Base-by-base conservation (phyloP, 2,113 vertebrate species). In the Suncus etruscus region DNA sequence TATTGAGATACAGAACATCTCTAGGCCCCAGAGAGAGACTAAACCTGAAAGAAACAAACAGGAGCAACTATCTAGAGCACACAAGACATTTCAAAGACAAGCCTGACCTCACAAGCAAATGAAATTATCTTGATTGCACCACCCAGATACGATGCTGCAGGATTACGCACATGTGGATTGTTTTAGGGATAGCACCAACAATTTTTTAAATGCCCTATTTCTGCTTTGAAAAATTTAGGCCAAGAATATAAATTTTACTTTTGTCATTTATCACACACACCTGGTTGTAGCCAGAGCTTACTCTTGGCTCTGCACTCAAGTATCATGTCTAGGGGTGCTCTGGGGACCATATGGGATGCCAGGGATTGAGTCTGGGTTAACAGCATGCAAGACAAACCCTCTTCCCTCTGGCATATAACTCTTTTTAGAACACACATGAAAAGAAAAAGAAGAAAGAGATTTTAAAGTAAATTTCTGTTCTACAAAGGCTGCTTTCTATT, bases 121-220 rank as follows among this genome's bases (percentile, higher is more conserved):
- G 79, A 27, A 94, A 93, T 96, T 63, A 77, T 87, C 94, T 95
- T 85, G 72, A 89, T 87, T 95, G 63, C 0, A 50, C 81, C 77
- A 54, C 66, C 63, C 58, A 54, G 54, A 54, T 54, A 54, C 12
- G 54, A 54, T 54, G 54, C 54, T 14, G 86, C 66, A 94, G 78
- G 24, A 87, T 39, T 79, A 79, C 22, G 69, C 58, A 80, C 27
- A 58, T 22, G 3, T 72, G 65, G 91, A 22, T 78, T 75, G 8
- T 29, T 86, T 54, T 11, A 61, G 47, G 92, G 94, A 74, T 2
- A 61, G 22, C 76, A 80, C 63, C 20, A 54, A 69, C 74, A 91
- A 14, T 15, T 54, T 54, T 78, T 48, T 91, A 92, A 81, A 68
- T 84, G 27, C 2, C 39, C 51, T 24, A 70, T 76, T 77, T 74